These are phyloP conservation scores for Pseudococcus longispinus DNA, from an alignment of 2,888 invertebrate genomes.

Conservation along the genomic window DNA sequence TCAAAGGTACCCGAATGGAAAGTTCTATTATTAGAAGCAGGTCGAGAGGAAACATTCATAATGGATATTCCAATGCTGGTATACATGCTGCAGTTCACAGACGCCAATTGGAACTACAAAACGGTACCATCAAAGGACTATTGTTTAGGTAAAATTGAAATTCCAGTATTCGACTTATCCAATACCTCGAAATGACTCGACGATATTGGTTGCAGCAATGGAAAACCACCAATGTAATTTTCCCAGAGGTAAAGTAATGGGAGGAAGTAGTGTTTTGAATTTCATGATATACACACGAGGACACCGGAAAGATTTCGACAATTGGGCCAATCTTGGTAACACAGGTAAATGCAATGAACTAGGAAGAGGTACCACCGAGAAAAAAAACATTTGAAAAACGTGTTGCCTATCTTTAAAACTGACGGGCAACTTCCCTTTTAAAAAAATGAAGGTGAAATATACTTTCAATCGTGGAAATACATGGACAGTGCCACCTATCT, in stretches of 20 bases:
- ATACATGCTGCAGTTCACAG: conserved; percentile 65
- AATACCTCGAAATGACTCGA: not conserved
- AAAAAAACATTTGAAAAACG: no score
- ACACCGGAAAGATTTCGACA: conserved; percentile 75
- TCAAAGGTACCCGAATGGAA: conserved; percentile 63
- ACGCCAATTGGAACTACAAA: conserved; percentile 66
- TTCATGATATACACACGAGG: conserved; percentile 82
- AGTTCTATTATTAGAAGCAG: conserved; percentile 67
- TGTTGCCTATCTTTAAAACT: no score
- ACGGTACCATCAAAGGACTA: conserved; percentile 64
- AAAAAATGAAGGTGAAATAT: no score
- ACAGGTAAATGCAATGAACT: conserved; percentile 65
- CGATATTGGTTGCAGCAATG: conserved; percentile 51
- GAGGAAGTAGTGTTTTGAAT: conserved; percentile 81
- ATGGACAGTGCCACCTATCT: no score
- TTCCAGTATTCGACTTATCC: not conserved
- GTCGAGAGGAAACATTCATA: conserved; percentile 64
- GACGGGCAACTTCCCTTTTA: no score
- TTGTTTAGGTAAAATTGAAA: conserved; percentile 61
- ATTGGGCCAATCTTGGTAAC: conserved; percentile 77
- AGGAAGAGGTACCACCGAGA: no score
- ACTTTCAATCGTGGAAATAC: no score
- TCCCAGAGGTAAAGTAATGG: conserved; percentile 75
- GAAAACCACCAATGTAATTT: conserved; percentile 57
- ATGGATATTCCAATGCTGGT: conserved; percentile 66